Percentiles rank a stretch among this genome's conserved stretches.
Conservation (phyloP, 2,797 vertebrate genomes). For the Acrossocheilus fasciatus region DNA sequence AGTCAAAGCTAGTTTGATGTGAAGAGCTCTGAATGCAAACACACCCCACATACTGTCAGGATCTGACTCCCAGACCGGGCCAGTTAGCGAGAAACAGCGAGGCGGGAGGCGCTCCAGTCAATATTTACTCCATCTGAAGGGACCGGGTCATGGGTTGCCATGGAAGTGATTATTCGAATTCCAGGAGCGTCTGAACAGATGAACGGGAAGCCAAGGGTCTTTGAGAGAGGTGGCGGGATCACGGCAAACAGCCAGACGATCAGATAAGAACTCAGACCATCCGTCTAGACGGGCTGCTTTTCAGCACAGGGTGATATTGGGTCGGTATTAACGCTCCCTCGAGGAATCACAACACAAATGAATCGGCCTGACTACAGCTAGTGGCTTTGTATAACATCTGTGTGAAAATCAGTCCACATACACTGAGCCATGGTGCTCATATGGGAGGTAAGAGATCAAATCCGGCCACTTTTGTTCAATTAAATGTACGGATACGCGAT, state of each 20-base stretch:
- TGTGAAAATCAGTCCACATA: neutral
- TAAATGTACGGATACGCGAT: neutral
- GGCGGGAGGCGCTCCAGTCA: conserved; percentile 73
- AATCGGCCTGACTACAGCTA: neutral
- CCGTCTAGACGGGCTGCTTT: neutral
- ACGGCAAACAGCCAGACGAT: conserved; percentile 63
- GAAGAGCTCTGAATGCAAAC: conserved; percentile 66
- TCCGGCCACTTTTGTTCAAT: neutral
- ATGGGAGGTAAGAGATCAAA: neutral
- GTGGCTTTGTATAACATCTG: neutral
- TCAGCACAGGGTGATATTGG: neutral
- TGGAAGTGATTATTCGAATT: conserved; percentile 77
- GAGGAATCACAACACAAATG: neutral
- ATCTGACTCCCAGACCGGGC: conserved; percentile 60
- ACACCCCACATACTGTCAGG: conserved; percentile 61
- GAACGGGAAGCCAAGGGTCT: neutral
- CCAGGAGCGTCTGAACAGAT: conserved; percentile 60
- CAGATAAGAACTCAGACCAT: conserved; percentile 58
- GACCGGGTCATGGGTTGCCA: conserved; percentile 68
- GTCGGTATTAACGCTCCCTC: neutral
- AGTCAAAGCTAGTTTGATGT: conserved; percentile 45
- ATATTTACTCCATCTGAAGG: conserved; percentile 77
- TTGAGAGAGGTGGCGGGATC: neutral
- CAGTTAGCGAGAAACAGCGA: conserved; percentile 66
- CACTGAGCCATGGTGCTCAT: neutral